Base-by-base conservation (phyloP, 53 echinoderm and acorn worm genomes). In the Hippasteria phrygiana region DNA sequence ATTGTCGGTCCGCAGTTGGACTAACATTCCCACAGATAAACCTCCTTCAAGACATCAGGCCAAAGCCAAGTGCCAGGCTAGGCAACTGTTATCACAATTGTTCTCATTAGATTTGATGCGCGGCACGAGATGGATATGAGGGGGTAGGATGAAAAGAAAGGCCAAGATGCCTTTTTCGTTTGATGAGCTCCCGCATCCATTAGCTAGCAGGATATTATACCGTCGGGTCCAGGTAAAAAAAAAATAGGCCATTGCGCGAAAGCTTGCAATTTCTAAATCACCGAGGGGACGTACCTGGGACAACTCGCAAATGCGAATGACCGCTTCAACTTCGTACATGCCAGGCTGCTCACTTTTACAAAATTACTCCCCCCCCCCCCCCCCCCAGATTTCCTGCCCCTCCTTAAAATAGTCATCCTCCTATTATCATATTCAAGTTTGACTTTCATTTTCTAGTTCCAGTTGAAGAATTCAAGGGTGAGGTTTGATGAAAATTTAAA, bases 41-140 rank as follows among this genome's bases (percentile, higher is more conserved):
- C 7, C n/a, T 4, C 20, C 2, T 24, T 59, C 26, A n/a, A 59
- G 59, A 18, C 26, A 18, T 59, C 8, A 3, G 26, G 1, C 6
- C 8, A 4, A 18, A 59, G 59, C 59, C 59, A 59, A 59, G 59
- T 53, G 32, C 76, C 54, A 76, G 76, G 53, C 76, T 76, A 76
- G 24, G 28, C 7, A 2, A 14, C 35, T 35, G 16, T 35, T 26
- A 34, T 67, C 67, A 76, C 16, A 4, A 33, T 43, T 43, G 31
- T 47, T 75, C 48, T 75, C 76, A 51, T 53, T 53, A 51, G 50
- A 75, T 43, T 75, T 75, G 47, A 46, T 47, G 75, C 29, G 32
- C 45, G 17, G 46, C 47, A 75, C 17, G 16, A 45, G 41, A 26
- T 24, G 33, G 75, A 54, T 17, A 17, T 54, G 26, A 59, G 26